Conservation (phyloP, 2,113 vertebrate genomes). For the Apodemus sylvaticus region DNA sequence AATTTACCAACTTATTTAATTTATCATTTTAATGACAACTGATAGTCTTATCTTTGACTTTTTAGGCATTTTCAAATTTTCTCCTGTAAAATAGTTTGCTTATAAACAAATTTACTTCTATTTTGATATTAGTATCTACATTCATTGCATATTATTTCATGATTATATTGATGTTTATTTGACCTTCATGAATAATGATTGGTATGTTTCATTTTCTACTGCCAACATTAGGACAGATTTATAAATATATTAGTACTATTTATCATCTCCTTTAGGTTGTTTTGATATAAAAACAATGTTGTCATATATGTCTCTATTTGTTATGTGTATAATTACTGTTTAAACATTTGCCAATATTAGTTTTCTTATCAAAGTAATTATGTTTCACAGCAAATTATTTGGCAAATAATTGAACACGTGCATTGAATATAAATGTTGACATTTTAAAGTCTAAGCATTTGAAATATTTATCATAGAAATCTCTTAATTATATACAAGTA, state of each 20-base stretch:
- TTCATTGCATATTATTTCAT: not conserved
- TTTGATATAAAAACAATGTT: conserved; percentile 4
- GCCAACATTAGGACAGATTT: not conserved
- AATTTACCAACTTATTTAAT: not conserved
- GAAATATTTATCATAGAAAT: conserved; percentile 24
- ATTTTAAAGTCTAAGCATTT: not conserved
- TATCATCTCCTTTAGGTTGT: not conserved
- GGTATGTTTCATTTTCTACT: not conserved
- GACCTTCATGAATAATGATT: not conserved
- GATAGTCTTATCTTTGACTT: rapidly evolving
- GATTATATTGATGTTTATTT: too few relatives aligned
- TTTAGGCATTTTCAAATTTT: not conserved
- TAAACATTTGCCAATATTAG: not conserved
- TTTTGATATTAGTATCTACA: not conserved
- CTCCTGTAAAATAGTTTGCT: not conserved
- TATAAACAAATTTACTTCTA: not conserved
- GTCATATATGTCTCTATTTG: not conserved
- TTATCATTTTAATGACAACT: not conserved
- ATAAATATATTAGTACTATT: not conserved
- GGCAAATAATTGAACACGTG: not conserved
- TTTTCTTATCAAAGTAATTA: not conserved
- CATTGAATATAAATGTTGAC: not conserved
- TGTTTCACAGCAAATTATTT: conserved; percentile 6
- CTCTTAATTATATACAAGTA: not conserved
- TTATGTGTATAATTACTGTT: not conserved